These are phyloP conservation scores for Ichneumoninae sp. DNA, from an alignment of 2,888 invertebrate genomes.

Conservation along the genomic window DNA sequence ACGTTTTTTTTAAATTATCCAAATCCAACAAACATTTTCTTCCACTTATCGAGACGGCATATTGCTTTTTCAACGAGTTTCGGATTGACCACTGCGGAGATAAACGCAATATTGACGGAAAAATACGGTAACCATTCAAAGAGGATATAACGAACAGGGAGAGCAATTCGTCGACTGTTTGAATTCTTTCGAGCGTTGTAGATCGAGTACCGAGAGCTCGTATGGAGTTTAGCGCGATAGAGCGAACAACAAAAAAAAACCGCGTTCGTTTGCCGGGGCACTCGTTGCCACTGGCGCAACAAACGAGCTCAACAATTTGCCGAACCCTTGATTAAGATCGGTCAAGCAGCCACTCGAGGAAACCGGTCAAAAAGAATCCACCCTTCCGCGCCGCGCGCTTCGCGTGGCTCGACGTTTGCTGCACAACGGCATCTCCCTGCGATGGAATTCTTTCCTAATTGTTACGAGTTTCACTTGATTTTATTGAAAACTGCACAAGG, in stretches of 20 bases:
- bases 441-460: constrained; percentile 8
- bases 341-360: constrained; percentile 75
- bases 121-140: constrained; percentile 5
- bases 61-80: constrained; percentile 31
- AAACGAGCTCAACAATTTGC: constrained; percentile 79
- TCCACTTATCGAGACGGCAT: not conserved
- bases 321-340: constrained; percentile 82
- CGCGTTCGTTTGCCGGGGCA: not conserved
- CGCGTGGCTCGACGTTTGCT: constrained; percentile 50
- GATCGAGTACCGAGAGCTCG: constrained; percentile 25
- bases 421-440: constrained; percentile 12
- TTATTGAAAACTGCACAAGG: constrained; percentile 1
- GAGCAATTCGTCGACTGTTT: constrained; percentile 47
- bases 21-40: not conserved
- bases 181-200: constrained; percentile 41
- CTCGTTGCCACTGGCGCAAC: constrained; percentile 33
- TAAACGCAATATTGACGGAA: constrained; percentile 53
- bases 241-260: constrained; percentile 34
- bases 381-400: constrained; percentile 46
- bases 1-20: not conserved
- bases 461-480: not conserved
- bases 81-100: constrained; percentile 5
- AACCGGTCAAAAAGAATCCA: constrained; percentile 77
- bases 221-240: constrained; percentile 24
- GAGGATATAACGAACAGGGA: constrained; percentile 41